These are phyloP conservation scores for Perizoma affinitatum DNA, from an alignment of 2,888 invertebrate genomes.

Conservation along the genomic window DNA sequence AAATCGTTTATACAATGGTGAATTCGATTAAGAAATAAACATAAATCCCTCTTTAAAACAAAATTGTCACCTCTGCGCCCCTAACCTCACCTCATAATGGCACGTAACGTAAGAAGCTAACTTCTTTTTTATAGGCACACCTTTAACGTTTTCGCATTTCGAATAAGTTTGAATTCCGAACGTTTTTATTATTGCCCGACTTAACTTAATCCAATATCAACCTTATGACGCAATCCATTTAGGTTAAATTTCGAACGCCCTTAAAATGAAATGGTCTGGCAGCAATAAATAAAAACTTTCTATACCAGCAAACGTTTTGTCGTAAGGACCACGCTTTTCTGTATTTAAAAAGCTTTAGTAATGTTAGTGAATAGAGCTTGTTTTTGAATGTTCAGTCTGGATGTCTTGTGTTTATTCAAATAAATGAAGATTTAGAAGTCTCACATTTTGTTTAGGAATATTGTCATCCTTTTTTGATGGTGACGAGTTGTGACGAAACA, in stretches of 20 bases:
- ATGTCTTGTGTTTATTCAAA: conserved; percentile 23
- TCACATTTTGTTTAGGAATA: conserved; percentile 71
- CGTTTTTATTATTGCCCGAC: conserved; percentile 67
- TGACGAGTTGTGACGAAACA: conserved; percentile 62
- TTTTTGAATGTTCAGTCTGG: conserved; percentile 32
- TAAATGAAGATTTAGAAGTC: conserved; percentile 52
- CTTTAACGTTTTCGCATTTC: conserved; percentile 76
- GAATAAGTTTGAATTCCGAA: conserved; percentile 78
- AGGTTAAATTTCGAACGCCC: conserved; percentile 33
- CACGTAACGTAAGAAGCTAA: conserved; percentile 80
- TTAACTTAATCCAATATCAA: conserved; percentile 32
- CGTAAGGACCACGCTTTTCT: conserved; percentile 7
- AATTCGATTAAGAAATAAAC: conserved; percentile 33
- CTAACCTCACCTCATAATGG: conserved; percentile 68
- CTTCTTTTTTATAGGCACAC: conserved; percentile 81
- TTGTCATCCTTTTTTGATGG: conserved; percentile 71
- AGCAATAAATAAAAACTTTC: conserved; percentile 76
- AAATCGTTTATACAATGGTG: conserved; percentile 12
- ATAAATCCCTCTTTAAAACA: conserved; percentile 48
- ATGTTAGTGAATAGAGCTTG: conserved; percentile 14
- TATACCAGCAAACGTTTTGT: conserved; percentile 1
- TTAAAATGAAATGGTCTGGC: conserved; percentile 47
- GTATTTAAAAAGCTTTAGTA: conserved; percentile 29
- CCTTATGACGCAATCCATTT: conserved; percentile 26
- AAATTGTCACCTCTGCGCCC: conserved; percentile 61